These are phyloP conservation scores for Podotricha telesiphe DNA, from an alignment of 2,888 invertebrate species.

Conservation along the genomic window DNA sequence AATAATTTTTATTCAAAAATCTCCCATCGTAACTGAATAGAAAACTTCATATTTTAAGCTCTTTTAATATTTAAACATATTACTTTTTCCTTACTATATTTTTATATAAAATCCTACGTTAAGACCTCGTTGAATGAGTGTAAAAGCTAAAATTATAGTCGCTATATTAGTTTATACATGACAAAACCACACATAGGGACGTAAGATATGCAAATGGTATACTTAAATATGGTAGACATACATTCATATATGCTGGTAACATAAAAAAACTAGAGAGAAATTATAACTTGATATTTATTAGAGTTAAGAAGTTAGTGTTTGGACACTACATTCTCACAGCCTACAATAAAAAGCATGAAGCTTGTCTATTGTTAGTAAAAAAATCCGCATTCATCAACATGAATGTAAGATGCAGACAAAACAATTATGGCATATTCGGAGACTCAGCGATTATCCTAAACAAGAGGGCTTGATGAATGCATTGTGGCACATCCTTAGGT, in stretches of 20 bases:
- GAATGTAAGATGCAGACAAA: slow-evolving; percentile 47
- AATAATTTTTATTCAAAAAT: slow-evolving; percentile 49
- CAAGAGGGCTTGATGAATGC: slow-evolving; percentile 76
- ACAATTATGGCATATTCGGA: slow-evolving; percentile 58
- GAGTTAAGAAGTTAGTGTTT: not conserved
- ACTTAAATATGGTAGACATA: not conserved
- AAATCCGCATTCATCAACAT: slow-evolving; percentile 15
- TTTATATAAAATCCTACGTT: slow-evolving; percentile 32
- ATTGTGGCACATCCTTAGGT: slow-evolving; percentile 71
- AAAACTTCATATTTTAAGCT: slow-evolving; percentile 46
- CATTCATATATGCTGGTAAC: too few species aligned
- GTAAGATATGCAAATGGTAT: not conserved
- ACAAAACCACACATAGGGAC: not conserved
- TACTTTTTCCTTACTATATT: slow-evolving; percentile 36
- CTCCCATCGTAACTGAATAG: slow-evolving; percentile 49
- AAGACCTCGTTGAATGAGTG: slow-evolving; percentile 37
- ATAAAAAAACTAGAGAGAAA: too few species aligned
- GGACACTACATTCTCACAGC: not conserved
- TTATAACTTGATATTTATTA: not conserved
- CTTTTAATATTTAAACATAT: slow-evolving; percentile 45
- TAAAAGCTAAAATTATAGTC: slow-evolving; percentile 38
- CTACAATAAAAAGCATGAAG: not conserved
- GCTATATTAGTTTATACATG: slow-evolving; percentile 33
- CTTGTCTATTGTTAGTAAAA: not conserved
- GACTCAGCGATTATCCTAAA: slow-evolving; percentile 64